Evolutionary conservation across 2,797 vertebrate genomes (phyloP).

Genomic region (Parauchenoglanis ngamensis): DNA sequence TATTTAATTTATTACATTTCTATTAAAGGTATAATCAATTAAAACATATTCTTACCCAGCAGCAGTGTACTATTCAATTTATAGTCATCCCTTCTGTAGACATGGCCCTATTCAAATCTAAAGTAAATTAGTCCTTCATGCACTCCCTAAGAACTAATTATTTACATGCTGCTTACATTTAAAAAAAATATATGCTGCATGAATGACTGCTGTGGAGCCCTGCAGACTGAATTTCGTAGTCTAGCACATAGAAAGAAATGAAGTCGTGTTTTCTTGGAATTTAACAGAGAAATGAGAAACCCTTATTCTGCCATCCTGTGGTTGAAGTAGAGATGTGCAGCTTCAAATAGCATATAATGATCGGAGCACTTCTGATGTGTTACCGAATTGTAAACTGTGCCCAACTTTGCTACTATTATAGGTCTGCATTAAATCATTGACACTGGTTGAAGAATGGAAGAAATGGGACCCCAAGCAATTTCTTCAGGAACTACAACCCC

Average conservation of each 20-base stretch:
- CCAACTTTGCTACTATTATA: neutral
- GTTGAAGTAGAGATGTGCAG: conserved; percentile 45
- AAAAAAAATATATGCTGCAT: too few relatives aligned
- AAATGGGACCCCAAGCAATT: neutral
- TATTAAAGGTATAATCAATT: neutral
- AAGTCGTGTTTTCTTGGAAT: conserved; percentile 9
- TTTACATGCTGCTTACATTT: neutral
- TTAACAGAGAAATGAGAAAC: conserved; percentile 49
- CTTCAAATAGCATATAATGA: neutral
- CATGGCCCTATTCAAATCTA: neutral
- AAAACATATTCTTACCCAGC: conserved; percentile 56
- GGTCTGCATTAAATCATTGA: neutral
- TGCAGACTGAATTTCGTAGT: neutral
- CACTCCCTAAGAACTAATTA: neutral
- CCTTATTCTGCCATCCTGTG: conserved; percentile 75
- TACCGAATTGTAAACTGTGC: neutral
- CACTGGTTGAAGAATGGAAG: neutral
- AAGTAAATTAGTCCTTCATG: neutral
- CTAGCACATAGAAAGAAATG: neutral
- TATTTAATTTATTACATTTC: too few relatives aligned
- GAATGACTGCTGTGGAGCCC: neutral
- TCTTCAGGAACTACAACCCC: neutral
- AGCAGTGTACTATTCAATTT: conserved; percentile 66
- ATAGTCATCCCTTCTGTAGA: neutral
- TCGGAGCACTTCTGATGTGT: neutral